Conservation (phyloP, 2,113 vertebrate genomes). For the Prietella phreatophila region DNA sequence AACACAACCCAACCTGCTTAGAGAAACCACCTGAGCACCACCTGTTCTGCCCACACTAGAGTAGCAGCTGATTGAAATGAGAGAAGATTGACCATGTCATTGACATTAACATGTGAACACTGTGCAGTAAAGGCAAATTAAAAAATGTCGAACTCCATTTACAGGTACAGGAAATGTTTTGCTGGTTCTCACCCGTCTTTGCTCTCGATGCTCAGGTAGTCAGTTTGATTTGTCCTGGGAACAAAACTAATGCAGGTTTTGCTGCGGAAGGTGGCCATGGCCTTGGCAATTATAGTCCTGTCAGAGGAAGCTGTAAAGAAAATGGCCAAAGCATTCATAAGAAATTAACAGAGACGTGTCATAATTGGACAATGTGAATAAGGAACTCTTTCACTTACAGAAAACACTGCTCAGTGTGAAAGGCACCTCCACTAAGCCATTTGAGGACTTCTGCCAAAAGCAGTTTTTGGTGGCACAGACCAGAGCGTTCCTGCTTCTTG, state of each 20-base stretch:
- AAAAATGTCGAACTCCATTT: not conserved
- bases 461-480: slow-evolving; percentile 45
- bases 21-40: slow-evolving; percentile 56
- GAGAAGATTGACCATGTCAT: not conserved
- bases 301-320: slow-evolving; percentile 45
- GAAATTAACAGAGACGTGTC: not conserved
- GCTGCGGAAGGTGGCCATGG: slow-evolving; percentile 45
- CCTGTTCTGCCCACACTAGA: slow-evolving; percentile 53
- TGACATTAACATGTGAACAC: not conserved
- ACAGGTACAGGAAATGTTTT: too few species aligned
- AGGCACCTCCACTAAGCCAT: slow-evolving; percentile 37
- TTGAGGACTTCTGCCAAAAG: slow-evolving; percentile 49
- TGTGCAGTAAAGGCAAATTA: not conserved
- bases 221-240: slow-evolving; percentile 31
- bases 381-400: slow-evolving; percentile 41
- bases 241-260: slow-evolving; percentile 56
- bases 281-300: slow-evolving; percentile 33
- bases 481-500: slow-evolving; percentile 49
- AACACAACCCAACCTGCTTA: slow-evolving; percentile 45
- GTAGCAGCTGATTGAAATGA: slow-evolving; percentile 54
- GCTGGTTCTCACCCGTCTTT: slow-evolving; percentile 40
- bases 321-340: not conserved
- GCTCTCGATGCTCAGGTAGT: slow-evolving; percentile 56
- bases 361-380: not conserved
- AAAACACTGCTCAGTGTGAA: slow-evolving; percentile 36